Evolutionary conservation across 2,113 vertebrate genomes (phyloP).

Genomic region (Prunella fulvescens): DNA sequence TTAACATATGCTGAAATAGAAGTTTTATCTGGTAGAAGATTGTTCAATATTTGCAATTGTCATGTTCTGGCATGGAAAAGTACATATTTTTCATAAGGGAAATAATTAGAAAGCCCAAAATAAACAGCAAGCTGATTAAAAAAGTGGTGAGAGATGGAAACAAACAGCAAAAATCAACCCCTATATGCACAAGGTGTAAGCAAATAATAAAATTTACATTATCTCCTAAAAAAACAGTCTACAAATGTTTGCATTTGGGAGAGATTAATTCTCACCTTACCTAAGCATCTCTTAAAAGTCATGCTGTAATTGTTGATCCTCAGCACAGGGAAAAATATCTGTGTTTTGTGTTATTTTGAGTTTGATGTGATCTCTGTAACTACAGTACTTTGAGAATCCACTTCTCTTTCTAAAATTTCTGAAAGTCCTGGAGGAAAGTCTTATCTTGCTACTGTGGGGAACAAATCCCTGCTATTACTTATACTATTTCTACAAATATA

Average conservation of each 20-base stretch:
- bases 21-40: background rate
- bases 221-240: background rate
- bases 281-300: background rate
- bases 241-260: background rate
- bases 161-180: background rate
- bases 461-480: background rate
- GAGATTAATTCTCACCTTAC: background rate
- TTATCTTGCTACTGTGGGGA: background rate
- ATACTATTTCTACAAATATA: background rate
- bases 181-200: background rate
- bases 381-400: background rate
- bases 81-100: background rate
- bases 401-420: background rate
- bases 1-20: background rate
- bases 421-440: background rate
- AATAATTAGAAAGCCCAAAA: constrained; percentile 18
- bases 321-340: background rate
- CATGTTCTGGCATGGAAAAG: background rate
- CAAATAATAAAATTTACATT: background rate
- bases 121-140: background rate
- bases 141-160: background rate
- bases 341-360: background rate
- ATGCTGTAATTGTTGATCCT: background rate
- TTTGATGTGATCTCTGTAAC: background rate
- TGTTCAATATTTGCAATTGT: background rate